Evolutionary conservation across 2,797 vertebrate genomes (phyloP), one percentile per base, ranked within the genome.

Genomic region (Chromis chromis): DNA sequence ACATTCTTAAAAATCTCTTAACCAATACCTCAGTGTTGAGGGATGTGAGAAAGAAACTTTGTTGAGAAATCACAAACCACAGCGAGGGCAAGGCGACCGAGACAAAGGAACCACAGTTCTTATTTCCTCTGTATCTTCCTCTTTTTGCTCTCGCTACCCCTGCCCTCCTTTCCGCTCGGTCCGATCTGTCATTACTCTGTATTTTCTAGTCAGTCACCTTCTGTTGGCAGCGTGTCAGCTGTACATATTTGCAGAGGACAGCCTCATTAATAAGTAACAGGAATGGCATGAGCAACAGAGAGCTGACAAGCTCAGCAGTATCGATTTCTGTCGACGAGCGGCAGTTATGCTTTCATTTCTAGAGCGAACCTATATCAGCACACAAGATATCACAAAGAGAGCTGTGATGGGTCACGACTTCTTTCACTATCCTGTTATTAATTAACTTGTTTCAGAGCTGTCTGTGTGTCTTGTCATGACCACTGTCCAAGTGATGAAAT

Each of bases 1-100:
- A 9, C 21, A 16, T 11, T 8, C 27, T 9, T 10, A 12, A 33
- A 39, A 36, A 11, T 8, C 7, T 24, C 39, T 48, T 48, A 31
- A 48, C 60, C 25, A 48, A 36, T 13, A 24, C 1, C 3, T 21
- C 13, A 2, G 14, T 39, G 25, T 54, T 40, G 0, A 17, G 21
- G 4, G 25, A 13, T 1, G 12, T 22, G 58, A 70, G 8, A 40
- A 50, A 55, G 12, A 12, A 16, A 40, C 12, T 13, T 64, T 68
- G 6, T 65, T 31, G 55, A 50, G 73, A 74, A 86, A 54, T 57
- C 9, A 2, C 25, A 76, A 82, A 85, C 79, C 40, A 31, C 59
- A 52, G 44, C 10, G 2, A 17, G 39, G 63, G 46, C 17, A 33
- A 16, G 14, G 24, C 25, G 57, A 44, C 8, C 0, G 46, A 42